These are phyloP conservation scores for Lepidochitona cinerea DNA, from an alignment of 2,888 invertebrate genomes.

Conservation along the genomic window DNA sequence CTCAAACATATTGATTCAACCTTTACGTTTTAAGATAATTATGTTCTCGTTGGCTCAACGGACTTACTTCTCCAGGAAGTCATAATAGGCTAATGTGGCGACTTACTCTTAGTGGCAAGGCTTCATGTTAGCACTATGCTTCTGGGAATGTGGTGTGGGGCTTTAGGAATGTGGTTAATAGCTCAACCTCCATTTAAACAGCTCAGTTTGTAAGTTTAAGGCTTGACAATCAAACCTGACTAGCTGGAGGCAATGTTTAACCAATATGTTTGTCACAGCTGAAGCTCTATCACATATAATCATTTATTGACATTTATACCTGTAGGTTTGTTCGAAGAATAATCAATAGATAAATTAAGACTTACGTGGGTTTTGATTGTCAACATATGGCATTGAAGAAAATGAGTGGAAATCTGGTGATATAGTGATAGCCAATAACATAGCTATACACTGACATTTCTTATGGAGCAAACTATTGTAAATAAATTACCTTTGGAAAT, in stretches of 20 bases:
- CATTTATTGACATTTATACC: too few species aligned
- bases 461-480: too few species aligned
- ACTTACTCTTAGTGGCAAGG: neutral
- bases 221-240: neutral
- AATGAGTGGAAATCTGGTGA: too few species aligned
- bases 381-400: too few species aligned
- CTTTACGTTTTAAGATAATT: neutral
- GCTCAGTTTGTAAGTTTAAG: neutral
- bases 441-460: too few species aligned
- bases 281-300: neutral
- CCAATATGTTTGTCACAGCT: neutral
- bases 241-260: neutral
- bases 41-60: neutral
- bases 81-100: neutral
- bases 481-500: too few species aligned
- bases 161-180: neutral
- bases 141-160: neutral
- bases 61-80: neutral
- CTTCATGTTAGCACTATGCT: neutral
- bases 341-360: too few species aligned
- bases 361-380: too few species aligned
- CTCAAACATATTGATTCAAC: slow-evolving; percentile 4
- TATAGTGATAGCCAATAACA: too few species aligned
- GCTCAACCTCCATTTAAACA: neutral
- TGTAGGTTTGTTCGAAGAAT: too few species aligned